These are phyloP conservation scores for Pantala flavescens DNA, from an alignment of 1,140 invertebrate genomes.

Conservation along the genomic window DNA sequence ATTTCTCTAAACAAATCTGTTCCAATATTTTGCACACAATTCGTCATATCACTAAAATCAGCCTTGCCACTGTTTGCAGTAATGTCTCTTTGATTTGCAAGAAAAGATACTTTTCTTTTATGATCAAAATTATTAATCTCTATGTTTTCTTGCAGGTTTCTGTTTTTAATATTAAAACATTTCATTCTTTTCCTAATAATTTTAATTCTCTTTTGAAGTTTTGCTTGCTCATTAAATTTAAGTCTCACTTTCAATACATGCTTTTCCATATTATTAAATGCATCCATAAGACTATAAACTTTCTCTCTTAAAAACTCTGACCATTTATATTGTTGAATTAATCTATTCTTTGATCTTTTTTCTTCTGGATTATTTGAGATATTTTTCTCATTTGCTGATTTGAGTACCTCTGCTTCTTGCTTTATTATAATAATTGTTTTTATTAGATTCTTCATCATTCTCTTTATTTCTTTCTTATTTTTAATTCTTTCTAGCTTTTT, in stretches of 20 bases:
- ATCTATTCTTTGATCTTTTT: not conserved
- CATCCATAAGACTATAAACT: not conserved
- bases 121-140: not conserved
- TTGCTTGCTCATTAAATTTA: not conserved
- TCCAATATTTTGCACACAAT: no score
- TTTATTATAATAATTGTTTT: not conserved
- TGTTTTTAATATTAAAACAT: not conserved
- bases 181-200: not conserved
- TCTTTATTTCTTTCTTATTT: not conserved
- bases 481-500: not conserved
- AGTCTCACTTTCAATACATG: not conserved
- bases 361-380: not conserved
- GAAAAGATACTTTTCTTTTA: no score
- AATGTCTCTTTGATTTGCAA: no score
- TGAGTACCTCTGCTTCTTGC: not conserved
- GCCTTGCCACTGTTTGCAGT: no score
- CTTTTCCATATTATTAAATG: not conserved
- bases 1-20: no score
- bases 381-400: not conserved
- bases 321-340: not conserved
- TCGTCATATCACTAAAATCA: no score
- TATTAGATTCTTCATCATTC: not conserved
- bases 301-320: not conserved
- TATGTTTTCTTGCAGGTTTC: not conserved
- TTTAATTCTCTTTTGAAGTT: not conserved